These are phyloP conservation scores for Oryzaephilus surinamensis DNA, from an alignment of 1,140 invertebrate genomes.

Conservation along the genomic window DNA sequence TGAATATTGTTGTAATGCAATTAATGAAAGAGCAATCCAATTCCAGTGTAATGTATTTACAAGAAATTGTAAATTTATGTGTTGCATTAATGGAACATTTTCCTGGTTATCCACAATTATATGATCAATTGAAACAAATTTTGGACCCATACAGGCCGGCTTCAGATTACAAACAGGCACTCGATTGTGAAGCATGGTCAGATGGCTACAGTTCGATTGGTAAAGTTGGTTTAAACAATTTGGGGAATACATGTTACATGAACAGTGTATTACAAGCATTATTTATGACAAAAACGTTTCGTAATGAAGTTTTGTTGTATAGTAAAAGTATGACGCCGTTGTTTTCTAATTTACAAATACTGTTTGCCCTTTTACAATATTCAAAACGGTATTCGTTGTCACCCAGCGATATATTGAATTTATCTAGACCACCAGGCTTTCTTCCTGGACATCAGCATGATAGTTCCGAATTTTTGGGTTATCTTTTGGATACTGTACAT, in stretches of 20 bases:
- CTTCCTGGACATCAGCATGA: slow-evolving; percentile 69
- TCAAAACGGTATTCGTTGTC: slow-evolving; percentile 52
- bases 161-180: slow-evolving; percentile 14
- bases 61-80: slow-evolving; percentile 40
- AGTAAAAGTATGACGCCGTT: slow-evolving; percentile 42
- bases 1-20: slow-evolving; percentile 26
- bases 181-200: slow-evolving; percentile 24
- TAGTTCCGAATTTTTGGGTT: slow-evolving; percentile 78
- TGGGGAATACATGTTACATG: slow-evolving; percentile 83
- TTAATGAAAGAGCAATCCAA: slow-evolving; percentile 37
- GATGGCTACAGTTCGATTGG: slow-evolving; percentile 25
- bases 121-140: slow-evolving; percentile 29
- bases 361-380: slow-evolving; percentile 64
- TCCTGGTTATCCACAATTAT: slow-evolving; percentile 35
- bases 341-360: slow-evolving; percentile 54
- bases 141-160: slow-evolving; percentile 15
- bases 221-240: slow-evolving; percentile 68
- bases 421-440: slow-evolving; percentile 64
- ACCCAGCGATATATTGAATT: slow-evolving; percentile 56
- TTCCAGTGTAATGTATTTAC: slow-evolving; percentile 34
- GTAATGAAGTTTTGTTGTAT: slow-evolving; percentile 44
- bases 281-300: slow-evolving; percentile 65
- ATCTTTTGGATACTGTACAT: slow-evolving; percentile 58
- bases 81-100: slow-evolving; percentile 40
- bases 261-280: slow-evolving; percentile 75